Evolutionary conservation across 2,888 invertebrate species (phyloP).

Genomic region (Acanthoscelides obtectus): DNA sequence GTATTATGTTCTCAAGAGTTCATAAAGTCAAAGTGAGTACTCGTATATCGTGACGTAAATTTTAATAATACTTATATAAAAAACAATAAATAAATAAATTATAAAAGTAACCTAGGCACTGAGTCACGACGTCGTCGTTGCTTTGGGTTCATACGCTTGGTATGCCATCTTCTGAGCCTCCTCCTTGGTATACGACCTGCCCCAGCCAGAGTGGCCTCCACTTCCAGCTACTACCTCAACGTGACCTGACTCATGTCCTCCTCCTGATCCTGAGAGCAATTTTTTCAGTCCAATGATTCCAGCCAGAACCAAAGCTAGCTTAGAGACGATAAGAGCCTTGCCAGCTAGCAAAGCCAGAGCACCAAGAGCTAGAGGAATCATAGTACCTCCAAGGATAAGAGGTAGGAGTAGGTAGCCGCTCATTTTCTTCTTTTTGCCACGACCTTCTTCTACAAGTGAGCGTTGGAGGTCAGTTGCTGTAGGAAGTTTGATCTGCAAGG

Average conservation of each 20-base stretch:
- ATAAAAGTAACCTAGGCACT: neutral
- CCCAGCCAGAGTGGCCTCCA: constrained; percentile 66
- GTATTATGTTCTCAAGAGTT: too few species aligned
- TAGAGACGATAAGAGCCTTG: constrained; percentile 80
- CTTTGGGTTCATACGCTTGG: constrained; percentile 44
- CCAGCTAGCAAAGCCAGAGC: constrained; percentile 78
- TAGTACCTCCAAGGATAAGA: constrained; percentile 71
- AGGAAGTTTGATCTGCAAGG: constrained; percentile 67
- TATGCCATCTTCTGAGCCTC: constrained; percentile 58
- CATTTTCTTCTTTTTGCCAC: constrained; percentile 67
- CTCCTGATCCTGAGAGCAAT: constrained; percentile 62
- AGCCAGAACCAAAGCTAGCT: constrained; percentile 75
- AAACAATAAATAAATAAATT: neutral
- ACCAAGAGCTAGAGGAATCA: constrained; percentile 78
- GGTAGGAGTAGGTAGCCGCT: constrained; percentile 74
- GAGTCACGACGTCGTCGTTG: constrained; percentile 24
- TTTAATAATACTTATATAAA: neutral
- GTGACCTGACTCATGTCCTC: constrained; percentile 58
- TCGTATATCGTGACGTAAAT: neutral
- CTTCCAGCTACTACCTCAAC: constrained; percentile 62
- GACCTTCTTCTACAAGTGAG: constrained; percentile 59
- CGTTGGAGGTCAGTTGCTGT: constrained; percentile 60
- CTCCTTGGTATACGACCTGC: constrained; percentile 53
- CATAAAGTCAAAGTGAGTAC: too few species aligned
- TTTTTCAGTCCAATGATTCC: constrained; percentile 84